Evolutionary conservation across 2,797 vertebrate genomes (phyloP), one percentile per base, ranked within the genome.

Genomic region (Halcyon chelicuti): DNA sequence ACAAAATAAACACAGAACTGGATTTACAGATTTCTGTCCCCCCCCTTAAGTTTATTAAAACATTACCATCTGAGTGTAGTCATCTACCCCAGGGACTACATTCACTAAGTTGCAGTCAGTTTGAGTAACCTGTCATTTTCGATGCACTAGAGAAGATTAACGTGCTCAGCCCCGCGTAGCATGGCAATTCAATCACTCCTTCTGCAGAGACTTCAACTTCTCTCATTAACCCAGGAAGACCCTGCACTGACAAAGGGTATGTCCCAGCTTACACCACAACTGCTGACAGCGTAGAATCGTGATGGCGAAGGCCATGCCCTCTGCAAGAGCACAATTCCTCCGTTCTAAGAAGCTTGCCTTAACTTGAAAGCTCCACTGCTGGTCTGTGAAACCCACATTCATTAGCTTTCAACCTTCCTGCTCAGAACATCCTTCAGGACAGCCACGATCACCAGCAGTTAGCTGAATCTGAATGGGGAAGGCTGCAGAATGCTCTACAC

Each of bases 401-500:
- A 18, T 35, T 13, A 94, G 66, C 58, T 65, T 74, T 49, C 76
- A 75, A 86, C 9, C 19, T 7, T 42, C 31, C 33, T 77, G 47
- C 44, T 88, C 86, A 63, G 28, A 8, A 84, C 28, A 28, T 31
- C 35, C 40, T 28, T 33, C 37, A 79, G 26, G 67, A 79, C 55
- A 47, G 66, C 5, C 2, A 13, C 0, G 5, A 29, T 7, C 21
- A 44, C 2, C 2, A 5, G 44, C 47, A 80, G 21, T 40, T 28
- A 68, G 37, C 39, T 40, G 66, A 66, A 20, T 12, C 15, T 58
- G 31, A 65, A 62, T 57, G 18, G 2, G 37, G 46, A 88, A 60
- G 49, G 55, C 9, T 8, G 47, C 35, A 65, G 25, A 79, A 29
- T 14, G 75, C 52, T 65, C 57, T 31, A 62, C 31, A 57, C 25